Conservation (phyloP, 2,797 vertebrate genomes). For the Delichon dasypus region DNA sequence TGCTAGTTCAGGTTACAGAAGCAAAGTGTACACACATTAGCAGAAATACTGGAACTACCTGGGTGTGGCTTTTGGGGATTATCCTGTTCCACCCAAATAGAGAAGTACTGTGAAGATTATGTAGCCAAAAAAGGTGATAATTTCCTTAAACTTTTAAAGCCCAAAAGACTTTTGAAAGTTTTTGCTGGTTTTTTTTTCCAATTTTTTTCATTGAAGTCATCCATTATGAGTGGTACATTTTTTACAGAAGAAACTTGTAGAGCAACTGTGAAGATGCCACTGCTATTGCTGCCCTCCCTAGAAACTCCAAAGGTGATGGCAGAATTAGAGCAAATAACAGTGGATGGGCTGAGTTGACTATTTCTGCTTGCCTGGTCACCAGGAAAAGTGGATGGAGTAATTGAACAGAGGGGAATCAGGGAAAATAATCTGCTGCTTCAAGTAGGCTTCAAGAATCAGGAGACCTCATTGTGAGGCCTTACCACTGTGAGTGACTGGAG, state of each 20-base stretch:
- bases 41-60: slow-evolving; percentile 61
- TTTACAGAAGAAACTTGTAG: not conserved
- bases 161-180: not conserved
- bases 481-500: not conserved
- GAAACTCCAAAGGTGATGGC: not conserved
- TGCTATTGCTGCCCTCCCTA: not conserved
- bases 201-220: not conserved
- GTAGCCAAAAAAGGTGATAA: not conserved
- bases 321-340: not conserved
- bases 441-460: not conserved
- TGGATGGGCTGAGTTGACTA: not conserved
- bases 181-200: accelerated
- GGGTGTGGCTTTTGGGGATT: slow-evolving; percentile 53
- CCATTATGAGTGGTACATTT: not conserved
- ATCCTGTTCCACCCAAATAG: slow-evolving; percentile 44
- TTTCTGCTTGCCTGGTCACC: not conserved
- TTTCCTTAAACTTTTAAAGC: not conserved
- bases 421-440: not conserved
- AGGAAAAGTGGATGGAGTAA: not conserved
- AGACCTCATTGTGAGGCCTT: not conserved
- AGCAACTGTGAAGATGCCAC: not conserved
- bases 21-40: slow-evolving; percentile 15
- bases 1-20: slow-evolving; percentile 61
- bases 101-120: not conserved
- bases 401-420: not conserved